A percentile compares a stretch with the other conserved stretches of the same genome.
Conservation (phyloP, 2,888 invertebrate species). For the Stenodera caucasica region DNA sequence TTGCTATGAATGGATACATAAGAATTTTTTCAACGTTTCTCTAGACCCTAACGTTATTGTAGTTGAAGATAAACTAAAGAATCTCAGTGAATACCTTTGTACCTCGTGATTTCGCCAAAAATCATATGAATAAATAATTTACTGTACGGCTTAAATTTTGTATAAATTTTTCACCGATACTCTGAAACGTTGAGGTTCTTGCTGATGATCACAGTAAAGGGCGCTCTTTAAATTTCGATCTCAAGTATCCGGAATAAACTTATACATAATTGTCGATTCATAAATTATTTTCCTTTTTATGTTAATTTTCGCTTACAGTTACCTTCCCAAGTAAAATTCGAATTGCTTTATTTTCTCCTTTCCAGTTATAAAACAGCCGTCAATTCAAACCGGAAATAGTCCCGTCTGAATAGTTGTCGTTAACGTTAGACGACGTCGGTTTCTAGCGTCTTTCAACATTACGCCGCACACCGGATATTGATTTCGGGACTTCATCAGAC, state of each 20-base stretch:
- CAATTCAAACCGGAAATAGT: conserved; percentile 1
- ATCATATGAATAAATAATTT: too few species aligned
- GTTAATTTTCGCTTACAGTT: too few species aligned
- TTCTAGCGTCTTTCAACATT: not conserved
- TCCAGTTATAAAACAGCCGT: too few species aligned
- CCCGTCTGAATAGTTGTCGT: conserved; percentile 13
- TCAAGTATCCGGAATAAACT: not conserved
- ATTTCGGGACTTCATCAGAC: not conserved
- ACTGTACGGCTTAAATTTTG: not conserved
- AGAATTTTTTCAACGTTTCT: conserved; percentile 42
- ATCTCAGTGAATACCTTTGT: conserved; percentile 38
- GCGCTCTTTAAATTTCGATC: too few species aligned
- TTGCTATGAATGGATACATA: conserved; percentile 46
- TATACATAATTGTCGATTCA: not conserved
- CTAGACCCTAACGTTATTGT: conserved; percentile 41
- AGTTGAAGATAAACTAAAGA: conserved; percentile 41
- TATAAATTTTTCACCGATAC: too few species aligned
- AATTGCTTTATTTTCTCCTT: too few species aligned
- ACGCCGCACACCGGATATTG: not conserved
- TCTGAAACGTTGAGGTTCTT: too few species aligned
- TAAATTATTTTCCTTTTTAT: not conserved
- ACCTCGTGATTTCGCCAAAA: conserved; percentile 4
- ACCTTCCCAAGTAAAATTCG: too few species aligned
- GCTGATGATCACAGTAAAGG: too few species aligned
- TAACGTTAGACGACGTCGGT: conserved; percentile 15